Conservation (phyloP, 1,140 invertebrate species). For the Apis laboriosa region DNA sequence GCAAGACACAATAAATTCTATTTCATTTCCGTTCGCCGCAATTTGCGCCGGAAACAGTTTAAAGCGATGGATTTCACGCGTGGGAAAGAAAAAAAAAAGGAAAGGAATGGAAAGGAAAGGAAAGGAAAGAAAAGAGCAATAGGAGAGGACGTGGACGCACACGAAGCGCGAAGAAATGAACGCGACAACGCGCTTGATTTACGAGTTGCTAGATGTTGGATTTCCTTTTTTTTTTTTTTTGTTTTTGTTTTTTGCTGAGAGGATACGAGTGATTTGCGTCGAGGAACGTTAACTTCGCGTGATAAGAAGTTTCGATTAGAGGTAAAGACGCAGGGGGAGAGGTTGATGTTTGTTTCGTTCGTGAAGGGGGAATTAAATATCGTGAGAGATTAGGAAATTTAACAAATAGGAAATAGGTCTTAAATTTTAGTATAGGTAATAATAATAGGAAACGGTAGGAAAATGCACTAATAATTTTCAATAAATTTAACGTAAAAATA, state of each 20-base stretch:
- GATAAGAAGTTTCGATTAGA: not conserved
- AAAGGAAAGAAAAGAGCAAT: not conserved
- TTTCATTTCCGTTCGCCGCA: conserved; percentile 45
- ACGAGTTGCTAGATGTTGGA: not conserved
- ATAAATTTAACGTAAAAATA: too few relatives aligned
- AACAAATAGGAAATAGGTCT: too few relatives aligned
- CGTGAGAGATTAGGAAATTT: too few relatives aligned
- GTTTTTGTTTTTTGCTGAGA: not conserved
- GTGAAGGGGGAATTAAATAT: too few relatives aligned
- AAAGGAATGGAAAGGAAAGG: too few relatives aligned
- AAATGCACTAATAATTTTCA: too few relatives aligned
- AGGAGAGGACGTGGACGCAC: not conserved
- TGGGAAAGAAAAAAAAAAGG: not conserved
- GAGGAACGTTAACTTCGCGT: not conserved
- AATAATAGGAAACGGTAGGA: too few relatives aligned
- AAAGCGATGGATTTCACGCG: not conserved
- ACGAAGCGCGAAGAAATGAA: not conserved
- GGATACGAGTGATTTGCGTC: not conserved
- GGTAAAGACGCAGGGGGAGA: too few relatives aligned
- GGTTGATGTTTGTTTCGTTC: too few relatives aligned
- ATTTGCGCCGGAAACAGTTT: conserved; percentile 14
- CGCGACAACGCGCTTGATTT: conserved; percentile 19
- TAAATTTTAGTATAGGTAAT: too few relatives aligned
- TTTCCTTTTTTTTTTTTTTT: not conserved
- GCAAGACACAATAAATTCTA: conserved; percentile 47